Conservation (phyloP, 2,113 vertebrate species). For the Rhadina sibilatrix region DNA sequence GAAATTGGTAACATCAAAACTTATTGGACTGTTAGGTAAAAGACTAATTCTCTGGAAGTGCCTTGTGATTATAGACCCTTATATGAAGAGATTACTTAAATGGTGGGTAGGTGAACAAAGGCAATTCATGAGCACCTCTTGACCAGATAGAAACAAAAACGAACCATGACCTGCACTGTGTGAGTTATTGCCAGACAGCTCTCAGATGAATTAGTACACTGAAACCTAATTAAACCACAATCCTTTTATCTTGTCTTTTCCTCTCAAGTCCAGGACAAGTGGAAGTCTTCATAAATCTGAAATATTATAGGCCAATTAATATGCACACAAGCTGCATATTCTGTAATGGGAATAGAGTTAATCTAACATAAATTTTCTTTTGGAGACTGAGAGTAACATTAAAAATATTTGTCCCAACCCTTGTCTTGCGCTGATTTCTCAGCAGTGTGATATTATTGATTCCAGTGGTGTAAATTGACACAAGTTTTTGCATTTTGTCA, state of each 20-base stretch:
- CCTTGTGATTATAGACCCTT: neutral
- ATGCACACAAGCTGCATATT: neutral
- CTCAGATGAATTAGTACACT: neutral
- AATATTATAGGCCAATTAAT: slow-evolving; percentile 11
- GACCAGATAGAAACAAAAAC: neutral
- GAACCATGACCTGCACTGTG: neutral
- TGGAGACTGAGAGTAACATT: neutral
- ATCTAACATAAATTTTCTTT: neutral
- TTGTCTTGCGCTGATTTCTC: neutral
- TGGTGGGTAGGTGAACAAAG: neutral
- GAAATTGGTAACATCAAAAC: neutral
- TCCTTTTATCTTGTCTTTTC: slow-evolving; percentile 13
- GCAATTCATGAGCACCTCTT: neutral
- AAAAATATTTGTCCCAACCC: neutral
- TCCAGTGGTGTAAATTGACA: neutral
- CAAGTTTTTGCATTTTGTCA: neutral
- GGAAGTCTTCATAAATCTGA: slow-evolving; percentile 11
- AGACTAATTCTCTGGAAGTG: neutral
- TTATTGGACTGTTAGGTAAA: neutral
- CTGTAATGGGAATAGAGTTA: neutral
- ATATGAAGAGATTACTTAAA: neutral
- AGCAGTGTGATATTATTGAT: neutral
- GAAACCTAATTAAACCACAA: slow-evolving; percentile 27
- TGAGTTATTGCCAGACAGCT: neutral
- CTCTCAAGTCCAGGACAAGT: neutral